phyloP scores from a whole-genome alignment of 2,797 vertebrate genomes.

The Hoplostethus atlanticus region DNA sequence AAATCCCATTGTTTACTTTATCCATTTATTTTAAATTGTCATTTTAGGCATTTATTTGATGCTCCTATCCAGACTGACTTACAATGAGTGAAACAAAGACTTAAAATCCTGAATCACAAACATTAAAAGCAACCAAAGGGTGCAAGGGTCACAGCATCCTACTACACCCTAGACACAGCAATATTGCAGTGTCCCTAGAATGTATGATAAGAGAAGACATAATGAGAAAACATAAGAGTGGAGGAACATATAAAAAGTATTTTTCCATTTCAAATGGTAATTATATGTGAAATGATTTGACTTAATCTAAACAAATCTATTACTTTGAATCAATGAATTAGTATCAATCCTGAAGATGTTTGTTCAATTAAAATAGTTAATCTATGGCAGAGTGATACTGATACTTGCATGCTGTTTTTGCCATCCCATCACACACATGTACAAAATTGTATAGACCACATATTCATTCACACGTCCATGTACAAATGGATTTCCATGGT shows the following conservation, averaged over 20 bases:
- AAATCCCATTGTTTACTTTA: constrained; percentile 19
- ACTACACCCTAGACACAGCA: background rate
- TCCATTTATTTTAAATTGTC: constrained; percentile 9
- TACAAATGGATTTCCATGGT: constrained; percentile 16
- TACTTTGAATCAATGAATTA: background rate
- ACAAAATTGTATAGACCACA: constrained; percentile 38
- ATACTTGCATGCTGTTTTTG: too few relatives aligned
- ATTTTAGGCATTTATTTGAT: background rate
- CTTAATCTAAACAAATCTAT: too few relatives aligned
- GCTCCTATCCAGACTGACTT: background rate
- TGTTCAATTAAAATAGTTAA: background rate
- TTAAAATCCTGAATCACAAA: background rate
- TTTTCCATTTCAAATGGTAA: background rate
- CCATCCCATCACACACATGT: constrained; percentile 25
- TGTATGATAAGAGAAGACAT: background rate
- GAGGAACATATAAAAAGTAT: too few relatives aligned
- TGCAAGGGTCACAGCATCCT: background rate
- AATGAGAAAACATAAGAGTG: background rate
- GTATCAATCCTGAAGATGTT: background rate
- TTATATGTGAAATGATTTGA: background rate
- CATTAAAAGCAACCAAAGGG: background rate
- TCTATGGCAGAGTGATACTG: constrained; percentile 8
- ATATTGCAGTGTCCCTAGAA: background rate
- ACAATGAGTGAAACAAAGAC: constrained; percentile 4
- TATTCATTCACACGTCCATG: constrained; percentile 25